Evolutionary conservation across 2,888 invertebrate genomes (phyloP).

Genomic region (Phorcus lineatus): DNA sequence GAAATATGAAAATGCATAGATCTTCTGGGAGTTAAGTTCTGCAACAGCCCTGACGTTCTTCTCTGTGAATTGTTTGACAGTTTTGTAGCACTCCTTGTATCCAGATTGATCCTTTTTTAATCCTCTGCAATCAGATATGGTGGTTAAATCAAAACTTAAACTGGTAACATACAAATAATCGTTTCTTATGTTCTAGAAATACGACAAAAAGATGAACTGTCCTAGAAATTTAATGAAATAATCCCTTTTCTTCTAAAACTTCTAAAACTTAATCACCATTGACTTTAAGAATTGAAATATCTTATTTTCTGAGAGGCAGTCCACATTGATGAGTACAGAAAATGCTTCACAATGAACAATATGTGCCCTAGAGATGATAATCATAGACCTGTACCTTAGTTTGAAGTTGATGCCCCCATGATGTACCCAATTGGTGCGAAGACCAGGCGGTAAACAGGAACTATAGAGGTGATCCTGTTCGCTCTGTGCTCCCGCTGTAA

Average conservation of each 20-base stretch:
- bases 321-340: too few relatives aligned
- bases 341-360: too few relatives aligned
- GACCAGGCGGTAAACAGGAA: conserved; percentile 88
- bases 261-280: too few relatives aligned
- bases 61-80: conserved; percentile 10
- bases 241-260: too few relatives aligned
- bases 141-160: neutral
- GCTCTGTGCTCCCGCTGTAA: conserved; percentile 10
- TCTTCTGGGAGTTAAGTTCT: conserved; percentile 77
- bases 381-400: conserved; percentile 78
- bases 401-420: conserved; percentile 84
- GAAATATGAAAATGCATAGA: conserved; percentile 95
- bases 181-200: neutral
- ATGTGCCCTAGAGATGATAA: too few relatives aligned
- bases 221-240: too few relatives aligned
- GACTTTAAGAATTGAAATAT: too few relatives aligned
- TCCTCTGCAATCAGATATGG: conserved; percentile 34
- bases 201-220: neutral
- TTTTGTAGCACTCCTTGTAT: conserved; percentile 41
- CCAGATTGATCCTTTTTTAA: conserved; percentile 24
- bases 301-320: too few relatives aligned
- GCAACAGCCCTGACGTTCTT: neutral
- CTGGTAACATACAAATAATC: neutral
- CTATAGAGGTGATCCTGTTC: conserved; percentile 77
- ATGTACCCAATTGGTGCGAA: conserved; percentile 83